These are phyloP conservation scores for Melipona beecheii DNA, from an alignment of 2,888 invertebrate genomes.

Conservation along the genomic window DNA sequence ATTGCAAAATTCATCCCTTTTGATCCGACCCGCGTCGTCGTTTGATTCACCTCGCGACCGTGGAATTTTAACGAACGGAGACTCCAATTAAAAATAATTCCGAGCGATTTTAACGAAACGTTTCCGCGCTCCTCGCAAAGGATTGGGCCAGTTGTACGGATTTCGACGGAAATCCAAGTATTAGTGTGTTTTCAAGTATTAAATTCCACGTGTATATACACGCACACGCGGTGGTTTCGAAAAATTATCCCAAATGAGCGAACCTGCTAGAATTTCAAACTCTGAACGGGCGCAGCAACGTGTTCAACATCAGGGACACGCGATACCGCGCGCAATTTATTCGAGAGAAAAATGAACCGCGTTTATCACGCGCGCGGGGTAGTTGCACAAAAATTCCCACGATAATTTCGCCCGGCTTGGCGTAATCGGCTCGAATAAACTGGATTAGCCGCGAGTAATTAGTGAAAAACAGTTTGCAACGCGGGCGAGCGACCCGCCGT, in stretches of 20 bases:
- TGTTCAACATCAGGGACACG: background rate
- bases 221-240: no score
- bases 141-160: background rate
- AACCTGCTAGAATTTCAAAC: background rate
- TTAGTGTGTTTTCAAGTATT: background rate
- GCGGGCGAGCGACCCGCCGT: background rate
- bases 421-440: background rate
- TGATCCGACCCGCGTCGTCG: background rate
- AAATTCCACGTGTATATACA: background rate
- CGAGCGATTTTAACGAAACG: background rate
- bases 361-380: slow-evolving; percentile 7
- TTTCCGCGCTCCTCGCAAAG: background rate
- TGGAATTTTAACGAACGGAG: background rate
- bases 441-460: slow-evolving; percentile 26
- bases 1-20: background rate
- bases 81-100: slow-evolving; percentile 11
- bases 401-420: slow-evolving; percentile 7
- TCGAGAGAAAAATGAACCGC: slow-evolving; percentile 24
- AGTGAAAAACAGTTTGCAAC: slow-evolving; percentile 26
- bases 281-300: background rate
- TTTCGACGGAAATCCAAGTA: background rate
- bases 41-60: background rate
- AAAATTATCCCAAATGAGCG: background rate
- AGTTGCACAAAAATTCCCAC: slow-evolving; percentile 6
- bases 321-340: slow-evolving; percentile 27